phyloP scores from a whole-genome alignment of 2,113 vertebrate species.

The Electrona antarctica region DNA sequence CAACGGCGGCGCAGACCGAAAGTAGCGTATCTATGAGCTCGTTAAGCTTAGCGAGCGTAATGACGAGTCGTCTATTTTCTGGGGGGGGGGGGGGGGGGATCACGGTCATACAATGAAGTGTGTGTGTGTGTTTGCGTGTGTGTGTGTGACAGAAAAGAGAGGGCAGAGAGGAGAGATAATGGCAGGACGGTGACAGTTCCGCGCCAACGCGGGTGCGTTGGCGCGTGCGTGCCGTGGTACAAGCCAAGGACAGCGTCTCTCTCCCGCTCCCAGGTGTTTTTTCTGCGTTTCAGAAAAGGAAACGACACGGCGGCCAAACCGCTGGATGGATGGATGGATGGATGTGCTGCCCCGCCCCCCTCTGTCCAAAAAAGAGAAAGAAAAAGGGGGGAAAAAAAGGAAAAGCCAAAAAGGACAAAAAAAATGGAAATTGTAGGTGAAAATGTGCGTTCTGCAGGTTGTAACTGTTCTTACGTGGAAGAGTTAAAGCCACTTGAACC shows the following conservation, averaged over 20 bases:
- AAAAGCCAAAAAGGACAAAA: background rate
- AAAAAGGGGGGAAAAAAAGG: conserved; percentile 31
- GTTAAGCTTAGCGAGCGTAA: too few relatives aligned
- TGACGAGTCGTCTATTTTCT: too few relatives aligned
- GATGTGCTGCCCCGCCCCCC: background rate
- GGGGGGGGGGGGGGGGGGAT: too few relatives aligned
- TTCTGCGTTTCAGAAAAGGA: background rate
- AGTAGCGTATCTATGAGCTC: too few relatives aligned
- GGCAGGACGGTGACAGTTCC: too few relatives aligned
- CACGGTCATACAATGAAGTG: background rate
- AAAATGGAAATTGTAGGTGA: conserved; percentile 68
- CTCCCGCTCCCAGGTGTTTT: conserved; percentile 17
- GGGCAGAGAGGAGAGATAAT: too few relatives aligned
- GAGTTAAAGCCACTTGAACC: conserved; percentile 19
- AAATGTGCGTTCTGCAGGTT: conserved; percentile 71
- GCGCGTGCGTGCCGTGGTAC: background rate
- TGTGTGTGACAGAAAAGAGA: background rate
- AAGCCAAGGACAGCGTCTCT: conserved; percentile 7
- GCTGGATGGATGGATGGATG: conserved; percentile 50
- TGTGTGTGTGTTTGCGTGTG: conserved; percentile 37
- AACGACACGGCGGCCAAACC: conserved; percentile 1
- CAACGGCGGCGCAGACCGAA: conserved; percentile 5
- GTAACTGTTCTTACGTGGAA: conserved; percentile 71
- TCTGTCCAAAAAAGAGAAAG: conserved; percentile 65
- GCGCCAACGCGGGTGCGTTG: background rate